Conservation (phyloP, 2,888 invertebrate species). For the Creontiades dilutus region DNA sequence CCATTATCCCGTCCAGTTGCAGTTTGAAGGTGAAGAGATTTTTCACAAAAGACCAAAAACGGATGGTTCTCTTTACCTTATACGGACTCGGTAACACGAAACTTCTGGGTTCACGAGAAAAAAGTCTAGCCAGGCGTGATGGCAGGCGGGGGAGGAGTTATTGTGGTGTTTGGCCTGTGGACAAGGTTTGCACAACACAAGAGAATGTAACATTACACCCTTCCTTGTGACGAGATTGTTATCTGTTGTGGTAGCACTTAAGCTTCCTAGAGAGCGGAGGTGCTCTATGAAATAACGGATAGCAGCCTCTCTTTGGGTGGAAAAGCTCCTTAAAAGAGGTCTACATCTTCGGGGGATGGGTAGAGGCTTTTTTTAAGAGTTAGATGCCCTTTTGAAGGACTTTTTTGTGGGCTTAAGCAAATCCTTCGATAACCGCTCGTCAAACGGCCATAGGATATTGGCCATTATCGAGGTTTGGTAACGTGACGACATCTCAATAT, state of each 20-base stretch:
- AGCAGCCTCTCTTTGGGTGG: background rate
- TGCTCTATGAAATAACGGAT: constrained; percentile 58
- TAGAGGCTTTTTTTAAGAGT: background rate
- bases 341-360: constrained; percentile 14
- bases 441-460: background rate
- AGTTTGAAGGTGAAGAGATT: constrained; percentile 62
- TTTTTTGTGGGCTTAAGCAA: background rate
- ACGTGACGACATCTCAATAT: background rate
- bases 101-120: constrained; percentile 31
- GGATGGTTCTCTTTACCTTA: constrained; percentile 34
- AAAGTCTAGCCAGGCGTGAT: constrained; percentile 42
- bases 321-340: constrained; percentile 36
- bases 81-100: constrained; percentile 50
- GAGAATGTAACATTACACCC: constrained; percentile 65
- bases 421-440: background rate
- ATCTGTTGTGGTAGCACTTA: constrained; percentile 64
- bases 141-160: constrained; percentile 37
- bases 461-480: background rate
- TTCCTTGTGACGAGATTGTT: constrained; percentile 65
- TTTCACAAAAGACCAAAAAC: constrained; percentile 43
- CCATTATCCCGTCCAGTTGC: constrained; percentile 63
- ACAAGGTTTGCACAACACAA: constrained; percentile 70
- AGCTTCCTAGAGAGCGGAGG: constrained; percentile 24
- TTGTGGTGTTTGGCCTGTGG: constrained; percentile 67
- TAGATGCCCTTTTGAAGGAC: background rate